These are phyloP conservation scores for Xiphorhynchus elegans DNA, from an alignment of 2,113 vertebrate genomes.

Conservation along the genomic window DNA sequence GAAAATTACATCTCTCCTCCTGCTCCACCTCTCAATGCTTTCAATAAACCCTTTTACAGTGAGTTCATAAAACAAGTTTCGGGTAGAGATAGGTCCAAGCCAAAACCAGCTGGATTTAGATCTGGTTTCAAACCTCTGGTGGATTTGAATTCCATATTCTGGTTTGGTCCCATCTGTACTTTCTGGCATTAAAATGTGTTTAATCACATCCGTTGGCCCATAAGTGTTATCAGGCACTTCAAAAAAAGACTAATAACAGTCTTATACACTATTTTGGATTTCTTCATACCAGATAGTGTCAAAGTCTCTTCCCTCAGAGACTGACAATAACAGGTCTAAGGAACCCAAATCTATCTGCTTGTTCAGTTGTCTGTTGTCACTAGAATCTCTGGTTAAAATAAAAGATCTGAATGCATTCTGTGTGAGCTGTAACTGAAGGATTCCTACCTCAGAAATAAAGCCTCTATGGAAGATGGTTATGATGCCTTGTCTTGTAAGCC, in stretches of 20 bases:
- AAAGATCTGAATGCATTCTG: conserved; percentile 59
- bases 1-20: conserved; percentile 47
- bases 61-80: conserved; percentile 66
- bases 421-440: conserved; percentile 61
- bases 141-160: conserved; percentile 13
- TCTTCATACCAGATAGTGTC: conserved; percentile 44
- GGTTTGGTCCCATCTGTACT: conserved; percentile 65
- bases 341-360: conserved; percentile 44
- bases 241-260: conserved; percentile 76
- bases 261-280: conserved; percentile 49
- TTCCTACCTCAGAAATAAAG: conserved; percentile 63
- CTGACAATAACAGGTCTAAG: conserved; percentile 34
- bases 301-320: conserved; percentile 37
- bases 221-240: conserved; percentile 82
- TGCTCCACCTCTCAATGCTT: conserved; percentile 49
- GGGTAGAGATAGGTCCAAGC: conserved; percentile 60
- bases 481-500: conserved; percentile 35
- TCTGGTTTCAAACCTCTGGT: conserved; percentile 29
- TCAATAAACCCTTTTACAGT: conserved; percentile 46
- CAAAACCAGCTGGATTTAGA: conserved; percentile 47
- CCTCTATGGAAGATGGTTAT: conserved; percentile 50
- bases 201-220: conserved; percentile 65
- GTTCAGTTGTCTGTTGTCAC: conserved; percentile 55
- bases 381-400: conserved; percentile 63
- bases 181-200: conserved; percentile 67